Conservation (phyloP, 2,797 vertebrate species). For the Muraenolepis orangiensis region DNA sequence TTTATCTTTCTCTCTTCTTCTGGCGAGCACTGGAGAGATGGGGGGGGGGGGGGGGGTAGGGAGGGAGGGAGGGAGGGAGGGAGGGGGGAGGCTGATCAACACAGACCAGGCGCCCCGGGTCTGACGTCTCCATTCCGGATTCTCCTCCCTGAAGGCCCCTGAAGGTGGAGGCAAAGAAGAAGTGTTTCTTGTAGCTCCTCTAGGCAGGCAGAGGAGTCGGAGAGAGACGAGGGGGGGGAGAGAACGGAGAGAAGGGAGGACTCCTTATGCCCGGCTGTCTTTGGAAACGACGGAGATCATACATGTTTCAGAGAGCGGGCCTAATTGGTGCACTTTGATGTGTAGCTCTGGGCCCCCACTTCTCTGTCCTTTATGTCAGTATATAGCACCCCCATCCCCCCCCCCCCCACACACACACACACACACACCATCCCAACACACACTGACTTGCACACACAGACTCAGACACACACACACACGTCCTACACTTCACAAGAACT, state of each 20-base stretch:
- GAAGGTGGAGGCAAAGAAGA: constrained; percentile 9
- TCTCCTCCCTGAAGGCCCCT: constrained; percentile 7
- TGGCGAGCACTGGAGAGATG: constrained; percentile 40
- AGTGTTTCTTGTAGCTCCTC: neutral
- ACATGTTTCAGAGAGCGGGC: constrained; percentile 48
- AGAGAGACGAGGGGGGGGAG: constrained; percentile 1
- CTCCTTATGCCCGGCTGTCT: constrained; percentile 10
- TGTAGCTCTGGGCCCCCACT: constrained; percentile 31
- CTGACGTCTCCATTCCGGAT: constrained; percentile 31
- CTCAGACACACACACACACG: no score
- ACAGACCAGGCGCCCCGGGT: constrained; percentile 26
- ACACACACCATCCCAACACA: neutral
- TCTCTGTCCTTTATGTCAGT: constrained; percentile 35
- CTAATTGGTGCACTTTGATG: constrained; percentile 59
- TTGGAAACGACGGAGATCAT: constrained; percentile 41
- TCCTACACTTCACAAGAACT: no score
- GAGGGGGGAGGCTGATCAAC: constrained; percentile 48
- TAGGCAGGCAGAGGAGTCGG: neutral
- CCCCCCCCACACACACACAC: neutral
- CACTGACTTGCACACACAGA: neutral
- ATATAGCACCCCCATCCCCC: constrained; percentile 32
- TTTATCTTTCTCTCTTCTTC: constrained; percentile 22
- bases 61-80: no score
- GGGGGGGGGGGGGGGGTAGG: no score
- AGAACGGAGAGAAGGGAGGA: neutral